phyloP scores from a whole-genome alignment of 2,888 invertebrate genomes.

The Dolichopus griseipennis region DNA sequence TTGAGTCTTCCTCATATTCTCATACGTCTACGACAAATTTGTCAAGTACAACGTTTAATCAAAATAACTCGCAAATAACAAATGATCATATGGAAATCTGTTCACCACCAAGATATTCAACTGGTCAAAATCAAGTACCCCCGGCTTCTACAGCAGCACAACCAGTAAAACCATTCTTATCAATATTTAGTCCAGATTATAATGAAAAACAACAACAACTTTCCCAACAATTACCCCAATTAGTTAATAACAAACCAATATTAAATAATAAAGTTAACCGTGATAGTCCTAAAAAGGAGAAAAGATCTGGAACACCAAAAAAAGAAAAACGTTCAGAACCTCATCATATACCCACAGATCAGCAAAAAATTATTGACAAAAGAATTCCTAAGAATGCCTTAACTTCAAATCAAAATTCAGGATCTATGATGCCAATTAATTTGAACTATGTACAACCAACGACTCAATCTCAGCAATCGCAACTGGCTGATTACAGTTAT shows the following conservation, averaged over 20 bases:
- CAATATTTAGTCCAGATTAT: conserved; percentile 43
- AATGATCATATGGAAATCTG: conserved; percentile 27
- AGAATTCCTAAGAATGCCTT: conserved; percentile 10
- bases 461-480: conserved; percentile 24
- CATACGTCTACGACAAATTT: conserved; percentile 20
- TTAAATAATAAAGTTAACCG: conserved; percentile 27
- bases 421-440: conserved; percentile 15
- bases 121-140: conserved; percentile 19
- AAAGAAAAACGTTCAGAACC: conserved; percentile 28
- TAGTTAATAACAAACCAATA: conserved; percentile 18
- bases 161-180: conserved; percentile 24
- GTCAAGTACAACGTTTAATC: conserved; percentile 22
- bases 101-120: conserved; percentile 27
- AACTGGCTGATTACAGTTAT: not conserved
- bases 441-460: conserved; percentile 26
- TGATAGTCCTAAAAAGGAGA: conserved; percentile 37
- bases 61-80: conserved; percentile 9
- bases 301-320: conserved; percentile 30
- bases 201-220: conserved; percentile 33
- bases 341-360: not conserved
- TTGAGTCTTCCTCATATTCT: conserved; percentile 26
- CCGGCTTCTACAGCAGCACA: conserved; percentile 24
- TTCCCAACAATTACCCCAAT: conserved; percentile 15
- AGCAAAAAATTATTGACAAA: not conserved
- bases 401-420: conserved; percentile 17